A percentile compares a stretch with the other conserved stretches of the same genome.
Evolutionary conservation across 2,888 invertebrate genomes (phyloP).

Genomic region (Athetis lepigone): DNA sequence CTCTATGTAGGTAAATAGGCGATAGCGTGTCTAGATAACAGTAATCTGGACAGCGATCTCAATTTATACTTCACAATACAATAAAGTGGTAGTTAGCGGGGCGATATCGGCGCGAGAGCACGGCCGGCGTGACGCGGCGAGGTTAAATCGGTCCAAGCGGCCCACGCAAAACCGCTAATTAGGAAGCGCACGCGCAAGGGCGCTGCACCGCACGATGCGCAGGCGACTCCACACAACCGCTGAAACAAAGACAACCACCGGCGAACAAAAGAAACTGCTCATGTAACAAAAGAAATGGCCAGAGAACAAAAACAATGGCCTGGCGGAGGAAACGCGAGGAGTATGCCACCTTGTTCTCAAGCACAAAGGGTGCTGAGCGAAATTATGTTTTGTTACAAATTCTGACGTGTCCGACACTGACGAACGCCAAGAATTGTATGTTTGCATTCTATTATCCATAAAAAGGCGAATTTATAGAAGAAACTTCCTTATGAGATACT

Average conservation of each 20-base stretch:
- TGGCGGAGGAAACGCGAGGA: slow-evolving; percentile 68
- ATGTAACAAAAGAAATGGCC: slow-evolving; percentile 79
- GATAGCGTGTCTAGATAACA: slow-evolving; percentile 55
- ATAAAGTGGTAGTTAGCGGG: slow-evolving; percentile 59
- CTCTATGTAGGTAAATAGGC: slow-evolving; percentile 43
- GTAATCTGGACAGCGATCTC: slow-evolving; percentile 49
- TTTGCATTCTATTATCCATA: slow-evolving; percentile 53
- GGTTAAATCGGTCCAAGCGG: slow-evolving; percentile 83
- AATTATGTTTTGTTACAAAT: slow-evolving; percentile 76
- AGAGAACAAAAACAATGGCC: slow-evolving; percentile 76
- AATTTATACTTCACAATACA: slow-evolving; percentile 53
- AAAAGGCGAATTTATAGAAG: slow-evolving; percentile 51
- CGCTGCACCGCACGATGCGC: slow-evolving; percentile 81
- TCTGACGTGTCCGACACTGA: slow-evolving; percentile 67
- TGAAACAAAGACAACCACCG: slow-evolving; percentile 75
- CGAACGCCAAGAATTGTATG: slow-evolving; percentile 53
- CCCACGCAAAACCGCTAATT: slow-evolving; percentile 86
- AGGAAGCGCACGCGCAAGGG: slow-evolving; percentile 87
- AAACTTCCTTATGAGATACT: slow-evolving; percentile 49
- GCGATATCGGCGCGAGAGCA: slow-evolving; percentile 62
- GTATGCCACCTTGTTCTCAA: slow-evolving; percentile 71
- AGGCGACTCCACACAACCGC: slow-evolving; percentile 63
- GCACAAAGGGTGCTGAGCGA: slow-evolving; percentile 81
- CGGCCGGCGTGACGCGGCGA: slow-evolving; percentile 79
- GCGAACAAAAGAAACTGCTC: slow-evolving; percentile 73